Percentiles rank a stretch among this genome's conserved stretches.
Evolutionary conservation across 1,140 invertebrate genomes (phyloP).

Genomic region (Sipha flava): DNA sequence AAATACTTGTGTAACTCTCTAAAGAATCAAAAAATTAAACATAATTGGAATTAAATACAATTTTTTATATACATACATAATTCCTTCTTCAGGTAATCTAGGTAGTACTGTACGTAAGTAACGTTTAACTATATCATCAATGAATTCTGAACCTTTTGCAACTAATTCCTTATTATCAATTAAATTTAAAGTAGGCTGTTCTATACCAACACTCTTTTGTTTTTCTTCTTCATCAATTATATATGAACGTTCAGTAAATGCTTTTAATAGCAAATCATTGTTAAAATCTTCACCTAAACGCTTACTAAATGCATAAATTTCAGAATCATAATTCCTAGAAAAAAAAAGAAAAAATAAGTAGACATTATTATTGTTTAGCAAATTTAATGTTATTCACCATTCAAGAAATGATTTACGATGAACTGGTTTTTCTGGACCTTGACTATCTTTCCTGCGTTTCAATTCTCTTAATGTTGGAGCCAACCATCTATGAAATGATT

Average conservation of each 20-base stretch:
- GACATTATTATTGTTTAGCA: background rate
- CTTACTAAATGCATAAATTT: conserved; percentile 78
- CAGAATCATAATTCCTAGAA: conserved; percentile 68
- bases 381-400: conserved; percentile 46
- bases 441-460: conserved; percentile 43
- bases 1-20: conserved; percentile 58
- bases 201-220: conserved; percentile 60
- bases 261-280: conserved; percentile 56
- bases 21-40: conserved; percentile 30
- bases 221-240: conserved; percentile 59
- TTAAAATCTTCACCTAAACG: conserved; percentile 79
- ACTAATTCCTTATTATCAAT: conserved; percentile 61
- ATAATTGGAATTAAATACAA: conserved; percentile 33
- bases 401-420: conserved; percentile 59
- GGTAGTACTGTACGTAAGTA: conserved; percentile 58
- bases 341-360: conserved; percentile 24
- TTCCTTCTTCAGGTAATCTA: conserved; percentile 60
- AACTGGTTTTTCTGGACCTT: conserved; percentile 41
- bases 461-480: conserved; percentile 48
- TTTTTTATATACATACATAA: conserved; percentile 46
- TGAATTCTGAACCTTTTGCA: conserved; percentile 54
- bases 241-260: conserved; percentile 73
- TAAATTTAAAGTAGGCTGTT: conserved; percentile 50
- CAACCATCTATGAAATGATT: conserved; percentile 47
- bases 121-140: conserved; percentile 50